These are phyloP conservation scores for Perodicticus potto DNA, from an alignment of 2,797 vertebrate species.

Conservation along the genomic window DNA sequence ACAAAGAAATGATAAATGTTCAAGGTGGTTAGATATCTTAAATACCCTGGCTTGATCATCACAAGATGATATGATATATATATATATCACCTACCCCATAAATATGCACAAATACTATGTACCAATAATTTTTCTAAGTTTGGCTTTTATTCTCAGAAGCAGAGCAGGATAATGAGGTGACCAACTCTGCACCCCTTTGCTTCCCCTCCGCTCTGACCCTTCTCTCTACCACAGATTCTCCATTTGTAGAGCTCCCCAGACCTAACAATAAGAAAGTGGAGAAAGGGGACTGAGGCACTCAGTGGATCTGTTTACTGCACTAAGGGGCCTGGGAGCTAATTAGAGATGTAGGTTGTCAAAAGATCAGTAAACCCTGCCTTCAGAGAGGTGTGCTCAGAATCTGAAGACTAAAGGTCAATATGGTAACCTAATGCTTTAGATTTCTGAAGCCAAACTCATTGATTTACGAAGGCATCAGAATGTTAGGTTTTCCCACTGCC, in stretches of 20 bases:
- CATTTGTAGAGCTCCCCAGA: no score
- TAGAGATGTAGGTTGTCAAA: conserved; percentile 1
- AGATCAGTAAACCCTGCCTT: conserved; percentile 8
- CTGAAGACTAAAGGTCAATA: conserved; percentile 1
- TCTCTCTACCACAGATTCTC: background rate
- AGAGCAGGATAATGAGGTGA: background rate
- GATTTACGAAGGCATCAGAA: conserved; percentile 47
- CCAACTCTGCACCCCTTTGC: accelerated
- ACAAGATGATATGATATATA: background rate
- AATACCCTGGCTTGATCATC: background rate
- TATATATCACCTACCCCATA: background rate
- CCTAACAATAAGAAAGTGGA: background rate
- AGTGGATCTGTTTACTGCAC: background rate
- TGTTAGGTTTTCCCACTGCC: background rate
- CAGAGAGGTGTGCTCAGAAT: background rate
- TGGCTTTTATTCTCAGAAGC: background rate
- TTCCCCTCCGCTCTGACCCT: background rate
- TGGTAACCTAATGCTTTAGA: background rate
- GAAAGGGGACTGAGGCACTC: background rate
- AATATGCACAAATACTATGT: background rate
- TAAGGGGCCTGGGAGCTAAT: background rate
- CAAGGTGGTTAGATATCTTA: background rate
- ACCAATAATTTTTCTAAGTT: background rate
- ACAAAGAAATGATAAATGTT: background rate
- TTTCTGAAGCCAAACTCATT: background rate